Conservation (phyloP, 2,113 vertebrate species). For the Oryzias melastigma region DNA sequence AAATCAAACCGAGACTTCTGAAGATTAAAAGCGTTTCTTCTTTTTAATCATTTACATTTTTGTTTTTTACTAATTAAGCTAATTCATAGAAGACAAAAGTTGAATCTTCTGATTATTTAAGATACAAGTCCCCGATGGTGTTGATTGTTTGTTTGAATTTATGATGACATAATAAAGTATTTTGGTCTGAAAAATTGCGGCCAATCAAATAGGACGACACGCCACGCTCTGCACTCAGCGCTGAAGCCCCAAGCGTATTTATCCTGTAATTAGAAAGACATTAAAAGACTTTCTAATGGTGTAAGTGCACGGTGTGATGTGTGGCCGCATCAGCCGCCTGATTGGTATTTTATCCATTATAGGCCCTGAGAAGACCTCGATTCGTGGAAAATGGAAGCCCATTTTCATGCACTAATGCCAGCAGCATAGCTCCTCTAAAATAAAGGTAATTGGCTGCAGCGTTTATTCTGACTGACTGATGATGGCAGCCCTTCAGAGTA, state of each 20-base stretch:
- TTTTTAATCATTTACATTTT: background rate
- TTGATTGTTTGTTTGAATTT: too few species aligned
- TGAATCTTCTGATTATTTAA: too few species aligned
- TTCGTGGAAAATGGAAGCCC: slow-evolving; percentile 59
- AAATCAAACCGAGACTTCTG: too few species aligned
- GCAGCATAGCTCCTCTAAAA: slow-evolving; percentile 60
- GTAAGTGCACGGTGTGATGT: slow-evolving; percentile 22
- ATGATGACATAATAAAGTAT: background rate
- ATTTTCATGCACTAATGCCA: slow-evolving; percentile 66
- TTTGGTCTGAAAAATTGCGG: slow-evolving; percentile 1
- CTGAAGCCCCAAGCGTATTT: slow-evolving; percentile 13
- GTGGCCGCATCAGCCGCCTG: slow-evolving; percentile 11
- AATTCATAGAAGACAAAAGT: background rate
- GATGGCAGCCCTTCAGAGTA: slow-evolving; percentile 36
- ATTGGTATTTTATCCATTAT: slow-evolving; percentile 52
- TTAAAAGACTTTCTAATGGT: slow-evolving; percentile 29
- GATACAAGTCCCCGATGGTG: too few species aligned
- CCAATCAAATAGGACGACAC: background rate
- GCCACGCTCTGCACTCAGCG: background rate
- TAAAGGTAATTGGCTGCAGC: slow-evolving; percentile 59
- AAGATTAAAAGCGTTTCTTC: too few species aligned
- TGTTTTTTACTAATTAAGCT: background rate
- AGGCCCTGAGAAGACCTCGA: slow-evolving; percentile 36
- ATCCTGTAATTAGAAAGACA: slow-evolving; percentile 34
- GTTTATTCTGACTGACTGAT: slow-evolving; percentile 55